phyloP scores from a whole-genome alignment of 2,113 vertebrate genomes.

The Centropus bengalensis region DNA sequence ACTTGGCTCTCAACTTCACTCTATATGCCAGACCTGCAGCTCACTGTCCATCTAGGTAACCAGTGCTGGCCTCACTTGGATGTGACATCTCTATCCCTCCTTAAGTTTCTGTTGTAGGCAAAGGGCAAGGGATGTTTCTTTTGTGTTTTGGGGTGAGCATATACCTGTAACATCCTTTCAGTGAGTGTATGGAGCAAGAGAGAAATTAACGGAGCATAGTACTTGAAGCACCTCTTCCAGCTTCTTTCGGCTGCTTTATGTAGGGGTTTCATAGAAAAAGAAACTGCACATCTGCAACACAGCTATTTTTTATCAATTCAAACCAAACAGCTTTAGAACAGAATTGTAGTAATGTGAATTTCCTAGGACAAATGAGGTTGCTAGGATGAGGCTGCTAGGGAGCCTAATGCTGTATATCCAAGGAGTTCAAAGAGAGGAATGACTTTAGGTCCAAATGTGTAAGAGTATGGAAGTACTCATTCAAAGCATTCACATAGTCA shows the following conservation, averaged over 20 bases:
- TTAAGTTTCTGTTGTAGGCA: not conserved
- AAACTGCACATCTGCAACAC: not conserved
- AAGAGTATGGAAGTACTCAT: not conserved
- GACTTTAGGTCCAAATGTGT: not conserved
- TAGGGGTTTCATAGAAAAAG: not conserved
- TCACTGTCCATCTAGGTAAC: not conserved
- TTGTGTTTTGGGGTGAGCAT: not conserved
- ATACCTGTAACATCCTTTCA: not conserved
- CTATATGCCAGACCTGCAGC: not conserved
- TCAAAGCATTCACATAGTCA: not conserved
- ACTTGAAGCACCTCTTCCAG: not conserved
- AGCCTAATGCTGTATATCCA: not conserved
- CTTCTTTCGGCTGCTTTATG: not conserved
- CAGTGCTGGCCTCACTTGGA: not conserved
- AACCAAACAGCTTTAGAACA: not conserved
- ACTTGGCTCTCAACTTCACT: not conserved
- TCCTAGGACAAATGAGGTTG: not conserved
- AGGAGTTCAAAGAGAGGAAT: not conserved
- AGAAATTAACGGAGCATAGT: not conserved
- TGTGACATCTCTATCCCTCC: not conserved
- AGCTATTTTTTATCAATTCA: not conserved
- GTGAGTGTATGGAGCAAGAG: not conserved
- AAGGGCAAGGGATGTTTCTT: not conserved
- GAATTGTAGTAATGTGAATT: not conserved
- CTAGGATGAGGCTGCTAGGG: slow-evolving; percentile 5